A percentile compares a stretch with the other conserved stretches of the same genome.
These are phyloP conservation scores for Hermetia illucens DNA, from an alignment of 1,140 invertebrate species.

Conservation along the genomic window DNA sequence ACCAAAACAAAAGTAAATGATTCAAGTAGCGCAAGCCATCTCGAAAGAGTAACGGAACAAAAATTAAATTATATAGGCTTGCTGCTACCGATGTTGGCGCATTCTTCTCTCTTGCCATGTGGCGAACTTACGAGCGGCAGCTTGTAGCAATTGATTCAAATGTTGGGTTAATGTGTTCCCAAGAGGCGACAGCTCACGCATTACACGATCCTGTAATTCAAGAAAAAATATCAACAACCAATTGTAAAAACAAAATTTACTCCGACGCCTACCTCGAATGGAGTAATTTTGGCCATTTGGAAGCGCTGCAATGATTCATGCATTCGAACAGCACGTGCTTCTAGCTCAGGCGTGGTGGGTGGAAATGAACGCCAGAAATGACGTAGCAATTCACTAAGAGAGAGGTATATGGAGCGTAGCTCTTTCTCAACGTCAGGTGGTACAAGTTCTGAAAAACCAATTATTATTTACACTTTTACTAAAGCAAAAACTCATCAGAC, in stretches of 20 bases:
- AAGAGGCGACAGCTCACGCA: conserved; percentile 59
- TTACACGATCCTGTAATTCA: conserved; percentile 62
- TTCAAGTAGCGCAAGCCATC: too few relatives aligned
- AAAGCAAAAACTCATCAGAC: conserved; percentile 2
- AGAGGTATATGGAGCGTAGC: conserved; percentile 67
- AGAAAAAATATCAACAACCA: conserved; percentile 15
- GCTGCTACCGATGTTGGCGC: conserved; percentile 23
- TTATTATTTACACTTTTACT: not conserved
- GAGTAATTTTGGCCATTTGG: conserved; percentile 69
- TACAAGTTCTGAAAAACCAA: conserved; percentile 49
- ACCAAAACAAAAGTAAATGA: too few relatives aligned
- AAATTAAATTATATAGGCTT: not conserved
- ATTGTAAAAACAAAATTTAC: conserved; percentile 3
- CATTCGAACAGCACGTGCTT: conserved; percentile 73
- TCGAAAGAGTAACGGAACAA: too few relatives aligned
- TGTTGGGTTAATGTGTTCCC: conserved; percentile 74
- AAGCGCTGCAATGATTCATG: conserved; percentile 78
- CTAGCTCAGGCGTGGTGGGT: conserved; percentile 57
- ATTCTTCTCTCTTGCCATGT: conserved; percentile 68
- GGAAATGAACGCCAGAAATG: conserved; percentile 95
- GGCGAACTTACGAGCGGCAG: conserved; percentile 69
- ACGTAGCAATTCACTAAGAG: conserved; percentile 70
- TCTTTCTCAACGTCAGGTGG: conserved; percentile 70
- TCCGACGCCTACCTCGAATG: conserved; percentile 51
- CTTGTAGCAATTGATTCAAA: conserved; percentile 67